Evolutionary conservation across 2,888 invertebrate species (phyloP).

Genomic region (Chrysodeixis includens): DNA sequence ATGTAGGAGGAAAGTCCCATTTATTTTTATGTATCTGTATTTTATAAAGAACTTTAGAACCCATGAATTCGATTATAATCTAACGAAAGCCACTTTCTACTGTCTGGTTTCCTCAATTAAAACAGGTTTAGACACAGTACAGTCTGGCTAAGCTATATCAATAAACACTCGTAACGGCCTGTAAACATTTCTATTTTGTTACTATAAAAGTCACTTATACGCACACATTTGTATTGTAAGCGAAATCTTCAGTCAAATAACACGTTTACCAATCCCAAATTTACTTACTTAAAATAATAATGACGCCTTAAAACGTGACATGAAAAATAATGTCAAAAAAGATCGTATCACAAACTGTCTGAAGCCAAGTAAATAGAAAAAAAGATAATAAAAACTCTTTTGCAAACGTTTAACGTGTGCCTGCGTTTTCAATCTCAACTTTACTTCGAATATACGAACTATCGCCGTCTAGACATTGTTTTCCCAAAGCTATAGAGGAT

Average conservation of each 20-base stretch:
- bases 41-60: conserved; percentile 15
- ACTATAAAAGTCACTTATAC: conserved; percentile 6
- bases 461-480: conserved; percentile 36
- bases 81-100: conserved; percentile 62
- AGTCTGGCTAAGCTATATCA: conserved; percentile 35
- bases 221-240: too few relatives aligned
- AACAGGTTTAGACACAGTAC: conserved; percentile 50
- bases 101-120: conserved; percentile 58
- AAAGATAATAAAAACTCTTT: conserved; percentile 13
- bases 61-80: conserved; percentile 35
- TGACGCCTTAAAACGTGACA: conserved; percentile 34
- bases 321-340: conserved; percentile 26
- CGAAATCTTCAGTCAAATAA: too few relatives aligned
- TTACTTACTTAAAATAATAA: conserved; percentile 17
- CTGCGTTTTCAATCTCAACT: conserved; percentile 14
- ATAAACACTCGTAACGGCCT: conserved; percentile 35
- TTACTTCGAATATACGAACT: conserved; percentile 15
- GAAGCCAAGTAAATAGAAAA: conserved; percentile 15
- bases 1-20: neutral
- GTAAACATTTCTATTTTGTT: conserved; percentile 19
- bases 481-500: conserved; percentile 21
- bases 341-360: conserved; percentile 40
- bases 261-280: conserved; percentile 8
- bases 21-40: conserved; percentile 3
- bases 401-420: conserved; percentile 4